phyloP scores from a whole-genome alignment of 2,113 vertebrate species.

The Cercopithecus mona region DNA sequence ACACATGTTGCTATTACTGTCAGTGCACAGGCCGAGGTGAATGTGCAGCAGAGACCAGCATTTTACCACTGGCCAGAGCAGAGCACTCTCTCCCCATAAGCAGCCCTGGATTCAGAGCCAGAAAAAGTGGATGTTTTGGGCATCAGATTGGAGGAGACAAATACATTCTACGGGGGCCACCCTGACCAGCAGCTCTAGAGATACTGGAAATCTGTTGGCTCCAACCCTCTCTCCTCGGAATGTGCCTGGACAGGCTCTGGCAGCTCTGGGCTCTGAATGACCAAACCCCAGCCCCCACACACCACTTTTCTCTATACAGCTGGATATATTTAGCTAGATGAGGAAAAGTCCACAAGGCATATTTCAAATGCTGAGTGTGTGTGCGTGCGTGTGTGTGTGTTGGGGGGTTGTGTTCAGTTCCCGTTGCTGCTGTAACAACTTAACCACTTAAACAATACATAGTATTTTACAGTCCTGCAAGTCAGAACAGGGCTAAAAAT shows the following conservation, averaged over 20 bases:
- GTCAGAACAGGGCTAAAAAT: neutral
- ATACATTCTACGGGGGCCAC: neutral
- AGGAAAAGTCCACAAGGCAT: neutral
- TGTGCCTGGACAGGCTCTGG: neutral
- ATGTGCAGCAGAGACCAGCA: neutral
- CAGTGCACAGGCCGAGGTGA: neutral
- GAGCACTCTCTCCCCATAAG: neutral
- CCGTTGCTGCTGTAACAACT: neutral
- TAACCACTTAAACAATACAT: neutral
- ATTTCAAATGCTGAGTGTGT: neutral
- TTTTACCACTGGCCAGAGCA: neutral
- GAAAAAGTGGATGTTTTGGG: neutral
- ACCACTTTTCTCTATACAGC: neutral
- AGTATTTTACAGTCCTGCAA: neutral
- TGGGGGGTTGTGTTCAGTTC: neutral
- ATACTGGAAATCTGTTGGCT: neutral
- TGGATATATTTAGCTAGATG: neutral
- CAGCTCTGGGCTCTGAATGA: neutral
- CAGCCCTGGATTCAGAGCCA: neutral
- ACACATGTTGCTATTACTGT: neutral
- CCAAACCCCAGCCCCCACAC: too few species aligned
- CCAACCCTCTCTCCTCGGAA: too few species aligned
- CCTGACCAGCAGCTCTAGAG: neutral
- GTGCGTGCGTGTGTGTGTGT: neutral
- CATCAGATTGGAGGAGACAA: neutral